These are phyloP conservation scores for Lucifuga dentata DNA, from an alignment of 2,113 vertebrate genomes.

Conservation along the genomic window DNA sequence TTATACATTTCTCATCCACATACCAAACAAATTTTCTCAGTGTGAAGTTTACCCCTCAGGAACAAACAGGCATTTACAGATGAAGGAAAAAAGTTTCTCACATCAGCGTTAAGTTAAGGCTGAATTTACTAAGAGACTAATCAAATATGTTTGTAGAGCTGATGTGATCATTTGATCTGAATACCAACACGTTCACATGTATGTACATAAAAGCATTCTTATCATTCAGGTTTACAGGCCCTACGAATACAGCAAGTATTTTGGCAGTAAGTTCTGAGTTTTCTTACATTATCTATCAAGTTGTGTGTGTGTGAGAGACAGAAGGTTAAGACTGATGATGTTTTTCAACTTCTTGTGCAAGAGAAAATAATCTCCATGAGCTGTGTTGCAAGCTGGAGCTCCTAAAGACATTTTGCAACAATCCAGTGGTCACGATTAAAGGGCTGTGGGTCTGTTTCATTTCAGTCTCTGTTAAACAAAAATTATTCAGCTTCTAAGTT, in stretches of 20 bases:
- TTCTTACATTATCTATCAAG: constrained; percentile 4
- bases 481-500: no score
- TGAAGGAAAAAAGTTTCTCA: constrained; percentile 6
- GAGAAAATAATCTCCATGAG: constrained; percentile 8
- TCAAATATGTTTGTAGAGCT: not conserved
- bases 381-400: constrained; percentile 36
- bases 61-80: constrained; percentile 45
- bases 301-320: not conserved
- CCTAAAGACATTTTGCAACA: constrained; percentile 25
- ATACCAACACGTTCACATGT: not conserved
- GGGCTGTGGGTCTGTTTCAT: no score
- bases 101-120: constrained; percentile 13
- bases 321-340: not conserved
- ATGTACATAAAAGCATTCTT: not conserved
- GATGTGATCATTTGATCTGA: constrained; percentile 15
- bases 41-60: constrained; percentile 56
- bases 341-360: constrained; percentile 35
- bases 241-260: not conserved
- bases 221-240: not conserved
- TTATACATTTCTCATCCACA: constrained; percentile 74
- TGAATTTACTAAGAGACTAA: constrained; percentile 16
- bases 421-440: no score
- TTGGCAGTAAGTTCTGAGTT: not conserved
- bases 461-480: no score
- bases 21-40: constrained; percentile 69